Percentiles rank a stretch among this genome's conserved stretches.
Conservation (phyloP, 2,797 vertebrate species). For the Luscinia luscinia region DNA sequence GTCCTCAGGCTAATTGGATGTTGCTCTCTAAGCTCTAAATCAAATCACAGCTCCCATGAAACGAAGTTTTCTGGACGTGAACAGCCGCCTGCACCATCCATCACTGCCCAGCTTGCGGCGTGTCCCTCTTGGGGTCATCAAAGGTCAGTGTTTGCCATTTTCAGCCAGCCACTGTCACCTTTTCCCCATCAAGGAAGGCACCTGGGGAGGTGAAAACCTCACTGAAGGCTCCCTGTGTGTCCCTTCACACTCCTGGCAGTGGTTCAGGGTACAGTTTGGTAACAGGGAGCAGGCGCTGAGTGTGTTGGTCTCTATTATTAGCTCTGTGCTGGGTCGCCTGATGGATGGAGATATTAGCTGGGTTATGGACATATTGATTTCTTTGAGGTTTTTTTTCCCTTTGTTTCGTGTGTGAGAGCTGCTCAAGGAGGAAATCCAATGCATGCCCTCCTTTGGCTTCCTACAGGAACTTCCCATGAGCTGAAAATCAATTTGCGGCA, state of each 20-base stretch:
- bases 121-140: neutral
- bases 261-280: neutral
- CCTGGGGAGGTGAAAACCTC: neutral
- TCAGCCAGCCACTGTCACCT: neutral
- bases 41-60: slow-evolving; percentile 75
- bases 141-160: neutral
- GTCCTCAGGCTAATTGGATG: slow-evolving; percentile 66
- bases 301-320: neutral
- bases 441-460: neutral
- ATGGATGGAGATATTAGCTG: slow-evolving; percentile 17
- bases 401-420: rapidly evolving
- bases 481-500: neutral
- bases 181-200: neutral
- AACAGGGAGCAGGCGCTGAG: neutral
- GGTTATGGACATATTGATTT: slow-evolving; percentile 46
- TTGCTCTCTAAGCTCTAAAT: slow-evolving; percentile 74
- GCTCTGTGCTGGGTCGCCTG: neutral
- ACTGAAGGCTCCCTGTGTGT: rapidly evolving
- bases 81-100: slow-evolving; percentile 36
- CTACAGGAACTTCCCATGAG: neutral
- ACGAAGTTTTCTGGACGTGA: slow-evolving; percentile 73
- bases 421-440: slow-evolving; percentile 1
- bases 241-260: neutral
- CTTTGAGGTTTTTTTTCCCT: rapidly evolving
- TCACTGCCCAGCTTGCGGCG: rapidly evolving